phyloP scores from a whole-genome alignment of 2,888 invertebrate genomes.

The Oscheius onirici region DNA sequence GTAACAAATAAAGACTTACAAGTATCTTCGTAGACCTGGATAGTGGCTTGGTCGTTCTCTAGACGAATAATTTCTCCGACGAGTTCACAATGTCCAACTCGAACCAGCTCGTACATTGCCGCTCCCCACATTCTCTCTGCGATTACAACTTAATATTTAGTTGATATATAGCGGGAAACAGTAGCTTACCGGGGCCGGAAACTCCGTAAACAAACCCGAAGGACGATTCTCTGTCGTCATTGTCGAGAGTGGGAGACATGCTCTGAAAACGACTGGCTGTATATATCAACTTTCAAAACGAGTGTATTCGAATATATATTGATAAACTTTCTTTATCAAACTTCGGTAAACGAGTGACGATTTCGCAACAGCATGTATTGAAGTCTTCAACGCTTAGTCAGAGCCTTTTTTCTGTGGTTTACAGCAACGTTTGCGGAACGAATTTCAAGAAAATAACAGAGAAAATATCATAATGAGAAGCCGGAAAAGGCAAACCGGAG shows the following conservation, averaged over 20 bases:
- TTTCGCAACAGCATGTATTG: no score
- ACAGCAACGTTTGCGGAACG: no score
- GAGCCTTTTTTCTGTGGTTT: no score
- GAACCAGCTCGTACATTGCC: constrained; percentile 95
- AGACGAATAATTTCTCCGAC: constrained; percentile 99
- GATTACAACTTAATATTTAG: constrained; percentile 85
- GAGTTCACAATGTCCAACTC: constrained; percentile 95
- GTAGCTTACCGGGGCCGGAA: constrained; percentile 83
- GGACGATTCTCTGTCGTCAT: constrained; percentile 67
- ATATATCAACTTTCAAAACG: no score
- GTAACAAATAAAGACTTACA: constrained; percentile 73
- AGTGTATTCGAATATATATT: no score
- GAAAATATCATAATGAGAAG: no score
- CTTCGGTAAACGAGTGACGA: no score
- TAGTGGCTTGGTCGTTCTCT: constrained; percentile 99
- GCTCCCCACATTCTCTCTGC: constrained; percentile 99
- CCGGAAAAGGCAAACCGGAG: no score
- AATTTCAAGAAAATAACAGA: no score
- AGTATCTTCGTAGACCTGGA: constrained; percentile 82
- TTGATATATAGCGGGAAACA: constrained; percentile 77
- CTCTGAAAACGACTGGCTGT: neutral
- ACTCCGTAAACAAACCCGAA: constrained; percentile 97
- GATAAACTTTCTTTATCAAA: no score
- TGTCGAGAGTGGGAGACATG: neutral
- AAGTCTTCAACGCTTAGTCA: no score